Percentiles rank a stretch among this genome's conserved stretches.
These are phyloP conservation scores for Tachina lurida DNA, from an alignment of 2,888 invertebrate species.

Conservation along the genomic window DNA sequence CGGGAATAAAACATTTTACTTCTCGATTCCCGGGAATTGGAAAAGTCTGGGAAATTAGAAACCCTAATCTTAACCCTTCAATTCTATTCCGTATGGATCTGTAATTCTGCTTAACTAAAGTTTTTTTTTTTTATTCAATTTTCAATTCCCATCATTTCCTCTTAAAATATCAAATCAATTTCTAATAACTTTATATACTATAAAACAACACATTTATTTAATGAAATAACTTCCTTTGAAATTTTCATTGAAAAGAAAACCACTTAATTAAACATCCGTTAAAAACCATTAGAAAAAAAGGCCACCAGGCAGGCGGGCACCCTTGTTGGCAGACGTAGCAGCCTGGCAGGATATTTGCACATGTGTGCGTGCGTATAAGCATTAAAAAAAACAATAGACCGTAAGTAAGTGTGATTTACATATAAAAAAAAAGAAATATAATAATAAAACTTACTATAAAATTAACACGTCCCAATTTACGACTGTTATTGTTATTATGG, in stretches of 20 bases:
- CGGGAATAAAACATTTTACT: no score
- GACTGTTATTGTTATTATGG: conserved; percentile 73
- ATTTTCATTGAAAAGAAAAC: conserved; percentile 29
- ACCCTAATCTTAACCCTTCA: no score
- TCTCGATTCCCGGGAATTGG: no score
- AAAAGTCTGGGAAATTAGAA: no score
- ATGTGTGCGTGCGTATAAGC: conserved; percentile 14
- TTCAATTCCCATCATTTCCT: conserved; percentile 14
- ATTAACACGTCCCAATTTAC: conserved; percentile 80
- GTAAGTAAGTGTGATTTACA: conserved; percentile 14
- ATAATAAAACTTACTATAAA: conserved; percentile 78
- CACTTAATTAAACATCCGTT: conserved; percentile 59
- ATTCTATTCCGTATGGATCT: no score
- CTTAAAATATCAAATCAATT: conserved; percentile 36
- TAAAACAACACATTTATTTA: conserved; percentile 47
- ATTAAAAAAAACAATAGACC: conserved; percentile 9
- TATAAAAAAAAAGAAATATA: not conserved
- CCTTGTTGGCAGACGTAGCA: not conserved
- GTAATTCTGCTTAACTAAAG: not conserved
- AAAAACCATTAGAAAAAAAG: conserved; percentile 32
- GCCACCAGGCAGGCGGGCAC: conserved; percentile 10
- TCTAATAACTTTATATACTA: conserved; percentile 6
- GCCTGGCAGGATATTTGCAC: conserved; percentile 19
- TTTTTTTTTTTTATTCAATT: conserved; percentile 28
- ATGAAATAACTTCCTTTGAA: conserved; percentile 67